phyloP scores from a whole-genome alignment of 2,888 invertebrate species.

The Troglohyphantes excavatus region DNA sequence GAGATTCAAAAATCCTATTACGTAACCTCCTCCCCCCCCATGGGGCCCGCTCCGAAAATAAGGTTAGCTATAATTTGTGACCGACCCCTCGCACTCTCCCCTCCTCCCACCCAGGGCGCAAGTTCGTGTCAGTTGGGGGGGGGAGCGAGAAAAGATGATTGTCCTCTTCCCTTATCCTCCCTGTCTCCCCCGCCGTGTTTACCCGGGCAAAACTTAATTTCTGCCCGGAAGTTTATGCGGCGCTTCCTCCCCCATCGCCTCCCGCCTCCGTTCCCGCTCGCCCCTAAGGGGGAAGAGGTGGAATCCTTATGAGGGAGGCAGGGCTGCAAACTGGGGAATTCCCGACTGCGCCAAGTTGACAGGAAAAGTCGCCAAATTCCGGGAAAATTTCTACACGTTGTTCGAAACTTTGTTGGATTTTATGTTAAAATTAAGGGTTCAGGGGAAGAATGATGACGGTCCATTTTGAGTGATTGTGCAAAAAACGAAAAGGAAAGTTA shows the following conservation, averaged over 20 bases:
- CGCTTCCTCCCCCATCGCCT: too few species aligned
- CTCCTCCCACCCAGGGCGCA: not conserved
- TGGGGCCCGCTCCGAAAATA: not conserved
- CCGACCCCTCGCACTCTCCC: slow-evolving; percentile 34
- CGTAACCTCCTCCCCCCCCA: not conserved
- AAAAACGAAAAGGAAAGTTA: too few species aligned
- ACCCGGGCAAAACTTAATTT: slow-evolving; percentile 78
- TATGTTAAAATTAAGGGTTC: too few species aligned
- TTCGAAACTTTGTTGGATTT: too few species aligned
- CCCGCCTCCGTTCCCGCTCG: too few species aligned
- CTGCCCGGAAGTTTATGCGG: slow-evolving; percentile 72
- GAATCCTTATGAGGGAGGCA: slow-evolving; percentile 53
- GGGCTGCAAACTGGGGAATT: not conserved
- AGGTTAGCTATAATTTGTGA: slow-evolving; percentile 36
- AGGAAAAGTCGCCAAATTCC: too few species aligned
- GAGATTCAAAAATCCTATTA: not conserved
- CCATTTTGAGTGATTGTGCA: too few species aligned
- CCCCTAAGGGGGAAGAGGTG: slow-evolving; percentile 59
- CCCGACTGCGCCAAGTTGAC: too few species aligned
- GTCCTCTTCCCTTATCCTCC: slow-evolving; percentile 70
- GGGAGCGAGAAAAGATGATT: slow-evolving; percentile 62
- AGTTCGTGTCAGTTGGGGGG: slow-evolving; percentile 14
- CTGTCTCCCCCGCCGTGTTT: slow-evolving; percentile 62
- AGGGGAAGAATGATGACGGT: too few species aligned
- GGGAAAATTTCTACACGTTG: too few species aligned